A percentile compares a stretch with the other conserved stretches of the same genome.
These are phyloP conservation scores for Drosophila trichaetosa DNA, from an alignment of 2,888 invertebrate genomes.

Conservation along the genomic window DNA sequence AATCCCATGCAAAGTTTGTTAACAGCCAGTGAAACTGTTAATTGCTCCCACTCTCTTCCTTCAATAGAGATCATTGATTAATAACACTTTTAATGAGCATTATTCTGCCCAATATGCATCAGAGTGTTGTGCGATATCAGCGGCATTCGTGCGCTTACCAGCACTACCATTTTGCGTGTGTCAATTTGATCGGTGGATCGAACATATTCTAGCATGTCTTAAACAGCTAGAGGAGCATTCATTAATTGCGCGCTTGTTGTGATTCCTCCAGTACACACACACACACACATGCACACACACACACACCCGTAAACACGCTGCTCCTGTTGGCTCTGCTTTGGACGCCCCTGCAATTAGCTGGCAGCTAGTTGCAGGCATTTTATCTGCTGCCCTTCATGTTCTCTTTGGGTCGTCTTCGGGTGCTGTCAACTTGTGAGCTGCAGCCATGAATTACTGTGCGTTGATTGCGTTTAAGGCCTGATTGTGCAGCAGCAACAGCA, in stretches of 20 bases:
- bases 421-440: constrained; percentile 61
- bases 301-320: neutral
- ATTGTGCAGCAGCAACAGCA: constrained; percentile 58
- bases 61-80: neutral
- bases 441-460: constrained; percentile 77
- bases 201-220: neutral
- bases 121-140: neutral
- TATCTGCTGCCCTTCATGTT: constrained; percentile 17
- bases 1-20: neutral
- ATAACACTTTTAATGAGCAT: neutral
- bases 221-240: constrained; percentile 19
- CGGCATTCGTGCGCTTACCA: constrained; percentile 8
- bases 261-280: neutral
- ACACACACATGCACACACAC: no score
- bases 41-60: neutral
- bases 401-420: constrained; percentile 33
- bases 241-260: constrained; percentile 54
- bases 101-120: neutral
- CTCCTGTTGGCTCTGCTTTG: constrained; percentile 6
- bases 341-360: constrained; percentile 64
- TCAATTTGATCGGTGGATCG: constrained; percentile 31
- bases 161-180: constrained; percentile 12
- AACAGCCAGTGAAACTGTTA: neutral
- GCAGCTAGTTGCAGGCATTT: constrained; percentile 38
- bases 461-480: constrained; percentile 80